A percentile compares a stretch with the other conserved stretches of the same genome.
Conservation (phyloP, 1,140 invertebrate species). For the Tyrophagus putrescentiae region DNA sequence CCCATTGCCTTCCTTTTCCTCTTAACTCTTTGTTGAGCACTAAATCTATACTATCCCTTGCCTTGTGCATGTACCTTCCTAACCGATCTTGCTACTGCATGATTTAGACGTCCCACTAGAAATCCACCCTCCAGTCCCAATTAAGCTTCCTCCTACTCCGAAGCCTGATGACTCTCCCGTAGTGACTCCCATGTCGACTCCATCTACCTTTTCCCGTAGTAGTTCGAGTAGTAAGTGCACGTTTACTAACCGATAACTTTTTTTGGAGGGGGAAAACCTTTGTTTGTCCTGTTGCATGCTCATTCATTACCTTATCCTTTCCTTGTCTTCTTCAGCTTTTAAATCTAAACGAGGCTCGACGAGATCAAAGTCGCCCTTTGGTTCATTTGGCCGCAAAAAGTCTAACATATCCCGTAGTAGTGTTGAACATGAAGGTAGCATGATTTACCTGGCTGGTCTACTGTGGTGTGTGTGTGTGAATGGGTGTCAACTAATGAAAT, state of each 20-base stretch:
- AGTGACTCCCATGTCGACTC: slow-evolving; percentile 3
- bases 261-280: no score
- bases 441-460: not conserved
- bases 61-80: no score
- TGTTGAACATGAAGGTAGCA: not conserved
- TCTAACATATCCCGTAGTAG: slow-evolving; percentile 19
- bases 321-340: not conserved
- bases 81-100: no score
- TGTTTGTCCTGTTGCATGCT: not conserved
- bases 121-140: no score
- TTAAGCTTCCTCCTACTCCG: no score
- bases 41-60: no score
- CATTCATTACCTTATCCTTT: no score
- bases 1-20: no score
- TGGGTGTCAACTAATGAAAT: not conserved
- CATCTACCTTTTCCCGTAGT: slow-evolving; percentile 3
- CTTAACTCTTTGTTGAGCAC: no score
- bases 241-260: not conserved
- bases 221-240: slow-evolving; percentile 8
- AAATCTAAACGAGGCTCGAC: slow-evolving; percentile 28
- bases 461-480: not conserved
- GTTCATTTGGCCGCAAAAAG: slow-evolving; percentile 62
- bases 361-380: slow-evolving; percentile 74
- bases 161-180: slow-evolving; percentile 24
- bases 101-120: no score